These are phyloP conservation scores for Camelus dromedarius DNA, from an alignment of 2,113 vertebrate species.

Conservation along the genomic window DNA sequence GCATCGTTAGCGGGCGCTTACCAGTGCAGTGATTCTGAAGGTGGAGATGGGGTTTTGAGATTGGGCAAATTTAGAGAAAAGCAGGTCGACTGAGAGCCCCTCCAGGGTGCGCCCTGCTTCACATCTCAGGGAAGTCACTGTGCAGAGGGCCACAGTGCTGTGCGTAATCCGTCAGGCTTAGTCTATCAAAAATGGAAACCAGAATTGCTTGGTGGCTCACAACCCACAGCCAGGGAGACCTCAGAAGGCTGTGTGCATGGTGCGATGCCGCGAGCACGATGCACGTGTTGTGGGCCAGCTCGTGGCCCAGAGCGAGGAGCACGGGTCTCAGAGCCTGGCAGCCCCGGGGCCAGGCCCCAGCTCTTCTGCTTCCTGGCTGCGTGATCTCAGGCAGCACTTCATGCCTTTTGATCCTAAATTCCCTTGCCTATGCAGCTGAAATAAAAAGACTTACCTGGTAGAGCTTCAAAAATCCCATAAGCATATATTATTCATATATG, in stretches of 20 bases:
- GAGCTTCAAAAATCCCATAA: neutral
- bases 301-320: too few relatives aligned
- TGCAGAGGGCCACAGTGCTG: neutral
- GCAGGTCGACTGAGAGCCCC: neutral
- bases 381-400: neutral
- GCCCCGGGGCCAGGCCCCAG: neutral
- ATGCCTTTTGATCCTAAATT: neutral
- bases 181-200: neutral
- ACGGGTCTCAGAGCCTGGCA: neutral
- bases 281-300: neutral
- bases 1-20: neutral
- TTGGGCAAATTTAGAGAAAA: neutral
- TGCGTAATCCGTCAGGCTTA: neutral
- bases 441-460: neutral
- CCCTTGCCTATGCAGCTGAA: neutral
- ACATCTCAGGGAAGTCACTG: neutral
- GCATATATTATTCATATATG: neutral
- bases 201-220: neutral
- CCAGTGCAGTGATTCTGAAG: neutral
- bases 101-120: neutral
- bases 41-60: neutral
- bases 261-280: neutral
- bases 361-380: neutral
- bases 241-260: neutral
- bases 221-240: fast-evolving